Conservation (phyloP, 2,797 vertebrate species). For the Anableps anableps region DNA sequence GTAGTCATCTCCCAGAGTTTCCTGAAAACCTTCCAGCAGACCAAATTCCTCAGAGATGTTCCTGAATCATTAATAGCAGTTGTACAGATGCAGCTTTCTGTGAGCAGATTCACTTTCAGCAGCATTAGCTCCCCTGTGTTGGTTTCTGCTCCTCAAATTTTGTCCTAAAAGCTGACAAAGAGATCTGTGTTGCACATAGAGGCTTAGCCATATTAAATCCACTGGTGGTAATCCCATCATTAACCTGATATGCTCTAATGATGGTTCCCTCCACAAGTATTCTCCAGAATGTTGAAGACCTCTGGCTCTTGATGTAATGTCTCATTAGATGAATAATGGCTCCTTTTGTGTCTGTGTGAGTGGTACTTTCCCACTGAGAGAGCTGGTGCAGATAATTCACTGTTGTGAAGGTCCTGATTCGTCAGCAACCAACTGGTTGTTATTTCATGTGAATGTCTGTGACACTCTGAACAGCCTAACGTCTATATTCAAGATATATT, state of each 20-base stretch:
- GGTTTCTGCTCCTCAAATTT: not conserved
- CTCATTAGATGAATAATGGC: conserved; percentile 43
- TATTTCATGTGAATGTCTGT: not conserved
- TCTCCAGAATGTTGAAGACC: conserved; percentile 10
- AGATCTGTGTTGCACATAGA: not conserved
- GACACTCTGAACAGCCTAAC: not conserved
- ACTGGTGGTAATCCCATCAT: conserved; percentile 40
- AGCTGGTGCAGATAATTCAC: not conserved
- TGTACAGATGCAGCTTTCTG: not conserved
- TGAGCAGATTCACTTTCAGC: not conserved
- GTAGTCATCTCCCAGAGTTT: not conserved
- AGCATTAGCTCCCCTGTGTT: not conserved
- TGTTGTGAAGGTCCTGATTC: conserved; percentile 9
- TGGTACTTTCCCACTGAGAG: conserved; percentile 12
- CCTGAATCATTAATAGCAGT: not conserved
- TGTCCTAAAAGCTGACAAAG: not conserved
- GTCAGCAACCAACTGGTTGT: conserved; percentile 3
- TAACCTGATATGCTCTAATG: conserved; percentile 34
- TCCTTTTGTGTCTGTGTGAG: conserved; percentile 22
- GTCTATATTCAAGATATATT: not conserved
- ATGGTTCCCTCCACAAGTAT: conserved; percentile 25
- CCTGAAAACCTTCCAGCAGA: not conserved
- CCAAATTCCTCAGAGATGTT: not conserved
- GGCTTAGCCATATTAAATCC: conserved; percentile 20
- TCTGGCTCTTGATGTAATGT: conserved; percentile 19